phyloP scores from a whole-genome alignment of 2,888 invertebrate genomes.

The Torymus aiolomorphi region DNA sequence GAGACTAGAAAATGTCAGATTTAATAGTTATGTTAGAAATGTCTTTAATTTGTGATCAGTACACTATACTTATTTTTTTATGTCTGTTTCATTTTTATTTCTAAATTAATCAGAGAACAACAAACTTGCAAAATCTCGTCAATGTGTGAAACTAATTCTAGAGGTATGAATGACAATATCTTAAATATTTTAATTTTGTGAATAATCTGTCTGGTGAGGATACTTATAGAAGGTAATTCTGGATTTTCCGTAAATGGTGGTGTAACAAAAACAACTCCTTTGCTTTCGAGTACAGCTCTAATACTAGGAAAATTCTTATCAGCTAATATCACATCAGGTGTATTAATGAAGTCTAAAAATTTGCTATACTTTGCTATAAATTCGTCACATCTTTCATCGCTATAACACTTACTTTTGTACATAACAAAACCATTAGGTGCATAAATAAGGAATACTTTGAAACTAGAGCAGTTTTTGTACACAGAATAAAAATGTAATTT shows the following conservation, averaged over 20 bases:
- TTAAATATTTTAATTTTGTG: slow-evolving; percentile 14
- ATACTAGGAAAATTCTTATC: slow-evolving; percentile 52
- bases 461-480: slow-evolving; percentile 17
- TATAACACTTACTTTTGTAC: slow-evolving; percentile 47
- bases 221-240: not conserved
- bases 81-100: not conserved
- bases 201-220: not conserved
- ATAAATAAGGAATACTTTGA: slow-evolving; percentile 43
- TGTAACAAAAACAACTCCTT: not conserved
- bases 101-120: slow-evolving; percentile 27
- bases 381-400: slow-evolving; percentile 55
- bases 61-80: not conserved
- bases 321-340: slow-evolving; percentile 56
- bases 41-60: not conserved
- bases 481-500: slow-evolving; percentile 25
- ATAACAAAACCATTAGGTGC: slow-evolving; percentile 51
- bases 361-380: slow-evolving; percentile 41
- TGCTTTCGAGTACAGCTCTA: slow-evolving; percentile 33
- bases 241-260: not conserved
- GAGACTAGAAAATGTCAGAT: not conserved
- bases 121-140: slow-evolving; percentile 27
- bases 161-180: slow-evolving; percentile 22
- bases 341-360: slow-evolving; percentile 56
- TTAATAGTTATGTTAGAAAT: not conserved
- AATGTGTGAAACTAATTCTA: slow-evolving; percentile 1